Conservation (phyloP, 2,113 vertebrate genomes). For the Cinclus mexicanus region DNA sequence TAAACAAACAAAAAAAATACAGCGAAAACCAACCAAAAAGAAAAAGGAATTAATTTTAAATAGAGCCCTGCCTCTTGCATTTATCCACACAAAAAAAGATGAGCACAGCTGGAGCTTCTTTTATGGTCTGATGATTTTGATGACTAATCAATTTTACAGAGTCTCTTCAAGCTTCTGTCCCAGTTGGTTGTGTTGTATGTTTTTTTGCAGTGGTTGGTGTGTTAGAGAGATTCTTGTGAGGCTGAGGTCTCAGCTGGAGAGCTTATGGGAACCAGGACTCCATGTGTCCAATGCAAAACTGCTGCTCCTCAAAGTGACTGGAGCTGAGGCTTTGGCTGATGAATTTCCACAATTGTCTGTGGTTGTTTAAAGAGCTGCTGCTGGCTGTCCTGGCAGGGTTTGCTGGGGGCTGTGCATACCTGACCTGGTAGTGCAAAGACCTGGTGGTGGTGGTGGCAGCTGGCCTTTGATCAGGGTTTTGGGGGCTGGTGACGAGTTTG, state of each 20-base stretch:
- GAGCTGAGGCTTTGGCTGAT: neutral
- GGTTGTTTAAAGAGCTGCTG: neutral
- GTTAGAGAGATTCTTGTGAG: neutral
- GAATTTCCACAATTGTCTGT: rapidly evolving
- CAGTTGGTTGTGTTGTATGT: neutral
- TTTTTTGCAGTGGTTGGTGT: neutral
- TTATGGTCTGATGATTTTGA: slow-evolving; percentile 44
- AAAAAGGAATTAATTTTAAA: slow-evolving; percentile 1
- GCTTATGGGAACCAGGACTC: neutral
- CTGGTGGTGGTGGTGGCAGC: neutral
- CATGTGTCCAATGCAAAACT: rapidly evolving
- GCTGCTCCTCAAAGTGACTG: rapidly evolving
- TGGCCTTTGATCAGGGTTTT: neutral
- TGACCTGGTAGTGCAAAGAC: neutral
- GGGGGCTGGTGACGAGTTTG: neutral
- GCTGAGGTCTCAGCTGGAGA: neutral
- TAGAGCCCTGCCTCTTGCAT: neutral
- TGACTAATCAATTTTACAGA: slow-evolving; percentile 39
- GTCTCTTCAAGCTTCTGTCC: slow-evolving; percentile 25
- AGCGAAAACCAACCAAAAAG: neutral
- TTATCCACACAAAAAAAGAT: neutral
- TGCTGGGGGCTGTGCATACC: rapidly evolving
- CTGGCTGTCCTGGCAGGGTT: neutral
- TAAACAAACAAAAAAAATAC: neutral
- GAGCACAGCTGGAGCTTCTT: slow-evolving; percentile 48